Conservation (phyloP, 2,888 invertebrate genomes). For the Sceliomorpha sp. region DNA sequence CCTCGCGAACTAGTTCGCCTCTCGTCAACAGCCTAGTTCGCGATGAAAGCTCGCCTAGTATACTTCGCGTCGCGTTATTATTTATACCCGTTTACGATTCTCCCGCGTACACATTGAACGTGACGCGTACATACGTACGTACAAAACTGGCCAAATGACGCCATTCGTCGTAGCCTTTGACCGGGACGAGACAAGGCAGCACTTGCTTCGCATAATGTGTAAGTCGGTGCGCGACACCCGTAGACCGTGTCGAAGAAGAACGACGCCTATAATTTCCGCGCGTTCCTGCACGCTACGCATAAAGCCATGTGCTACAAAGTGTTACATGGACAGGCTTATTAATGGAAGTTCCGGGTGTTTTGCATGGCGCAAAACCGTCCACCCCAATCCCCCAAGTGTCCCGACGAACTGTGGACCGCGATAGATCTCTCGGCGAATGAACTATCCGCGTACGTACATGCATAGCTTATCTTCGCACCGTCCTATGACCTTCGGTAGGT, state of each 20-base stretch:
- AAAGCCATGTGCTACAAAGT: conserved; percentile 53
- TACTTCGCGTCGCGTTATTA: conserved; percentile 23
- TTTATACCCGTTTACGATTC: conserved; percentile 30
- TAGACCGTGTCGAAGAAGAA: conserved; percentile 41
- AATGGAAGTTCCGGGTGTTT: conserved; percentile 60
- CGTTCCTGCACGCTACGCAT: conserved; percentile 38
- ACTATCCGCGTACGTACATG: conserved; percentile 22
- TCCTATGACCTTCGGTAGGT: conserved; percentile 40
- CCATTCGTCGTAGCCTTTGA: conserved; percentile 34
- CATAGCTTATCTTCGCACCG: conserved; percentile 21
- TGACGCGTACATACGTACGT: conserved; percentile 27
- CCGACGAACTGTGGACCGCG: conserved; percentile 15
- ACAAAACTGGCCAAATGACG: conserved; percentile 27
- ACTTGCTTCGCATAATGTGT: conserved; percentile 20
- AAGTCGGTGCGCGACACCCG: conserved; percentile 35
- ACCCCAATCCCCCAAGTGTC: conserved; percentile 11
- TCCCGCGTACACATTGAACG: conserved; percentile 27
- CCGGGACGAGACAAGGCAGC: conserved; percentile 13
- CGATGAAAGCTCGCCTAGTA: too few relatives aligned
- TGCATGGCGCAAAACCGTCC: conserved; percentile 40
- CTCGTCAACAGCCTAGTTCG: too few relatives aligned
- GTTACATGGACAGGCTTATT: conserved; percentile 59
- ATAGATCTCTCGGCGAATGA: conserved; percentile 45
- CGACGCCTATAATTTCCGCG: conserved; percentile 42
- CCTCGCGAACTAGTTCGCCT: too few relatives aligned